phyloP scores from a whole-genome alignment of 2,888 invertebrate species.

The Ophraella communa region DNA sequence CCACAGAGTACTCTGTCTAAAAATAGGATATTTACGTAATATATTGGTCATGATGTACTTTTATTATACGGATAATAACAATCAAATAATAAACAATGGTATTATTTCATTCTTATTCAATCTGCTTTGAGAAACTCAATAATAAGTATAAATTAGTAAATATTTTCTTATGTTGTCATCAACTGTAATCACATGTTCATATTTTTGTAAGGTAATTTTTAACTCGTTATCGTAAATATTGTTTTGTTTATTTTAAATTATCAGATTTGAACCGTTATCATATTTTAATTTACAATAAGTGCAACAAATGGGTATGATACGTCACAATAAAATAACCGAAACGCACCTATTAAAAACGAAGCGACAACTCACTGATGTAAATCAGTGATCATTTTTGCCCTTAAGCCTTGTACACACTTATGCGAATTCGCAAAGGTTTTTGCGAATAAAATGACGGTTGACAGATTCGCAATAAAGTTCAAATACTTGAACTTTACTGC shows the following conservation, averaged over 20 bases:
- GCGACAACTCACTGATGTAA: neutral
- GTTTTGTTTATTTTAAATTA: neutral
- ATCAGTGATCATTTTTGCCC: too few relatives aligned
- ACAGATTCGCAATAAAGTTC: too few relatives aligned
- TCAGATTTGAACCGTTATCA: neutral
- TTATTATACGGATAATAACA: neutral
- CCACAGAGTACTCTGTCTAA: too few relatives aligned
- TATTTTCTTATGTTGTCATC: neutral
- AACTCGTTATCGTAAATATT: neutral
- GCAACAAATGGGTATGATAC: neutral
- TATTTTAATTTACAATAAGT: neutral
- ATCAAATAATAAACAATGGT: neutral
- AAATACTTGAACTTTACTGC: too few relatives aligned
- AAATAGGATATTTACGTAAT: too few relatives aligned
- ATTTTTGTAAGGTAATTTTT: neutral
- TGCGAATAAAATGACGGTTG: too few relatives aligned
- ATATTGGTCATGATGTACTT: too few relatives aligned
- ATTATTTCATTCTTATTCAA: neutral
- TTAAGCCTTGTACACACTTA: too few relatives aligned
- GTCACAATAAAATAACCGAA: neutral
- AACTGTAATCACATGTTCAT: neutral
- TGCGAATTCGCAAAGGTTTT: too few relatives aligned
- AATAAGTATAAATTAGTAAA: neutral
- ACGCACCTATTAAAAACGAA: neutral
- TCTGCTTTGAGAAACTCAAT: neutral